Evolutionary conservation across 2,888 invertebrate genomes (phyloP), one percentile per base, ranked within the genome.

Genomic region (Acleris laterana): DNA sequence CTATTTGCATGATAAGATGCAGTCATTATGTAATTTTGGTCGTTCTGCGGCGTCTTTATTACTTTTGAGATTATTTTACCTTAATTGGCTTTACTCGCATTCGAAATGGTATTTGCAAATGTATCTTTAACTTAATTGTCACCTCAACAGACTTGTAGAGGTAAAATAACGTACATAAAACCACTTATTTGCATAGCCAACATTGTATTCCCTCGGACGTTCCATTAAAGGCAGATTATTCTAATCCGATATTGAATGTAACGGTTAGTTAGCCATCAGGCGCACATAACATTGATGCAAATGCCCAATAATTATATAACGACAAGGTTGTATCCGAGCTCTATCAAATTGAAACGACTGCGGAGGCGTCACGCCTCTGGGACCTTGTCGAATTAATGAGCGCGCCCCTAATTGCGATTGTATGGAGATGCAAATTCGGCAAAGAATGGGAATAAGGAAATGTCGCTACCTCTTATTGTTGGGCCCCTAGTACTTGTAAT

Each of bases 381-480:
- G 81, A 81, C 82, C 80, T 77, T 77, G 77, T 79, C 79, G 81
- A 80, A 83, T 83, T 84, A 82, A 80, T 80, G 76, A 75, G 72
- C 73, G 71, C 71, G 77, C 81, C 87, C 88, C 89, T 90, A 90
- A 90, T 90, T 89, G 90, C 80, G 80, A 85, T 87, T 88, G 89
- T 89, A 87, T 89, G 88, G 84, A 89, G 88, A 90, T 90, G 90
- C 89, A 91, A 91, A 90, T 90, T 85, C 81, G 76, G 71, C 78
- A 79, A 82, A 83, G 85, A 85, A 85, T 78, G 80, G 79, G 75
- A 84, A 77, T 74, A 81, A 74, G 81, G 83, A 79, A 83, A 82
- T 82, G 84, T 84, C 83, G 84, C 83, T 81, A 80, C 80, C 82
- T 81, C 78, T 80, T 78, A 84, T 83, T 83, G 83, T 79, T 79